Evolutionary conservation across 2,797 vertebrate genomes (phyloP).

Genomic region (Champsocephalus esox): DNA sequence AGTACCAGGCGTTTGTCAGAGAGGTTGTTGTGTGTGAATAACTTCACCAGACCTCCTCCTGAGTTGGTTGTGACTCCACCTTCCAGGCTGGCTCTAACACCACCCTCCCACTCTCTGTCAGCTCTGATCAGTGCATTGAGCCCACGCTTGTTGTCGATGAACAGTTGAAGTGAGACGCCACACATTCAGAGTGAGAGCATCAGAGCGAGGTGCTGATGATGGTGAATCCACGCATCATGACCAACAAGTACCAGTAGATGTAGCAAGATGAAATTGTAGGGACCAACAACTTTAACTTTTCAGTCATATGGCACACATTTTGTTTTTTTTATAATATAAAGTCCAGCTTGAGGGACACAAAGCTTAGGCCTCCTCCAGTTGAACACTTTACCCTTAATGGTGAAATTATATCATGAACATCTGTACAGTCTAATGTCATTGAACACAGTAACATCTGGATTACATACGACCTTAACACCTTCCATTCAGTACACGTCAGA

Average conservation of each 20-base stretch:
- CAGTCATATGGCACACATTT: background rate
- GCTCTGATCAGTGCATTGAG: conserved; percentile 40
- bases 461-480: conserved; percentile 5
- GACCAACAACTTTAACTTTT: background rate
- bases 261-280: background rate
- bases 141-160: conserved; percentile 29
- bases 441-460: conserved; percentile 9
- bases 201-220: conserved; percentile 19
- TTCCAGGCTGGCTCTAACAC: conserved; percentile 49
- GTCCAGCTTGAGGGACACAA: conserved; percentile 1
- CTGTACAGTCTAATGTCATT: conserved; percentile 22
- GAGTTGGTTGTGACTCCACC: conserved; percentile 31
- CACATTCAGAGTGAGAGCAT: conserved; percentile 42
- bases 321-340: background rate
- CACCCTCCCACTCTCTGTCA: conserved; percentile 52
- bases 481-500: conserved; percentile 2
- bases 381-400: background rate
- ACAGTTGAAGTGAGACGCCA: conserved; percentile 34
- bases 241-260: background rate
- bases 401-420: conserved; percentile 11
- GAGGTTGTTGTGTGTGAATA: conserved; percentile 40
- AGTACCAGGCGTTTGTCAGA: conserved; percentile 23
- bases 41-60: conserved; percentile 48
- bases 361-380: background rate
- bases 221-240: background rate